Percentiles rank a stretch among this genome's conserved stretches.
Evolutionary conservation across 2,797 vertebrate species (phyloP).

Genomic region (Diglossa cyanea): DNA sequence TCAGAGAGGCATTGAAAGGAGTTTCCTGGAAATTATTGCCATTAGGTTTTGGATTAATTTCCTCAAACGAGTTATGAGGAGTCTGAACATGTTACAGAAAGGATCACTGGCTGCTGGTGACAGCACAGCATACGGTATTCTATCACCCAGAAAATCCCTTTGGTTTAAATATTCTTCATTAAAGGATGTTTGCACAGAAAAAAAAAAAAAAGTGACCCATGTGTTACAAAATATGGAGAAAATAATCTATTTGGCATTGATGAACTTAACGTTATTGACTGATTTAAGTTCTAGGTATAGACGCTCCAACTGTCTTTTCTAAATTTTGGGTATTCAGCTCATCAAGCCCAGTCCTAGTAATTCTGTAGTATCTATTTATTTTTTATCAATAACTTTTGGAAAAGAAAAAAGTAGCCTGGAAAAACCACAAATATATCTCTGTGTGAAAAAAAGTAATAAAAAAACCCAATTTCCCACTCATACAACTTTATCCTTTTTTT

Average conservation of each 20-base stretch:
- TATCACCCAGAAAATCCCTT: not conserved
- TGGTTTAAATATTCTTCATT: not conserved
- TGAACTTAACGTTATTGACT: not conserved
- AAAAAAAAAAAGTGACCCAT: not conserved
- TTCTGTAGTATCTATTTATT: not conserved
- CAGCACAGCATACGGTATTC: not conserved
- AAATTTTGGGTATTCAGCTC: not conserved
- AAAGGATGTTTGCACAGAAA: not conserved
- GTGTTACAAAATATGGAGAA: not conserved
- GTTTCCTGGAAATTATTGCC: not conserved
- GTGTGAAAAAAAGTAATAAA: not conserved
- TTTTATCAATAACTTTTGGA: not conserved
- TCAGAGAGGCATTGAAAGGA: not conserved
- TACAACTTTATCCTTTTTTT: not conserved
- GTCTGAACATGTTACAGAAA: not conserved
- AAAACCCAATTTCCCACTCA: not conserved
- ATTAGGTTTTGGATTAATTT: not conserved
- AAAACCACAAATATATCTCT: fast-evolving
- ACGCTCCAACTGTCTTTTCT: fast-evolving
- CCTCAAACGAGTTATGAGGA: not conserved
- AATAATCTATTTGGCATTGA: not conserved
- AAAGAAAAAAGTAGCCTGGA: not conserved
- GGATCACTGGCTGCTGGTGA: not conserved
- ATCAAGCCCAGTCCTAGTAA: not conserved
- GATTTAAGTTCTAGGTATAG: not conserved